A percentile compares a stretch with the other conserved stretches of the same genome.
These are phyloP conservation scores for Ptyas mucosa DNA, from an alignment of 2,113 vertebrate species.

Conservation along the genomic window DNA sequence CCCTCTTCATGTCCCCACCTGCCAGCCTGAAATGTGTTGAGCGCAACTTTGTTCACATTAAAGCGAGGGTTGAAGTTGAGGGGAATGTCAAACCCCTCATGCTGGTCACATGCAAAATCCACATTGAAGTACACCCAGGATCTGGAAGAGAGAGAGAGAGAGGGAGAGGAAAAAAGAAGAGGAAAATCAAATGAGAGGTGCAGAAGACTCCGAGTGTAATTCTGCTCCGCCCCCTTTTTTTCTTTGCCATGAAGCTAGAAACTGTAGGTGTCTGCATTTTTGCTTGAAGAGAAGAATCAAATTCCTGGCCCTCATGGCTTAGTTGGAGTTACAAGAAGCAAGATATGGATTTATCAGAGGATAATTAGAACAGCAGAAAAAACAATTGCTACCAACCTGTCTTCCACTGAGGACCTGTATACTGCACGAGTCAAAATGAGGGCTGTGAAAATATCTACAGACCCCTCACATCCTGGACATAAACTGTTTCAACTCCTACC, in stretches of 20 bases:
- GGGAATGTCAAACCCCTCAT: slow-evolving; percentile 67
- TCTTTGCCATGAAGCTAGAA: too few relatives aligned
- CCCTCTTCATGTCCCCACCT: slow-evolving; percentile 73
- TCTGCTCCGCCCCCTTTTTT: background rate
- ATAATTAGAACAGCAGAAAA: too few relatives aligned
- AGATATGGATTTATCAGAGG: background rate
- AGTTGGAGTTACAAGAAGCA: background rate
- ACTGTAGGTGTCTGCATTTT: too few relatives aligned
- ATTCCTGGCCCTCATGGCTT: background rate
- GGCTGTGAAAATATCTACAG: too few relatives aligned
- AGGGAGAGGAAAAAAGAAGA: background rate
- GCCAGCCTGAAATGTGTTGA: slow-evolving; percentile 68
- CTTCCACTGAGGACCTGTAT: too few relatives aligned
- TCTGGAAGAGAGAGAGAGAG: slow-evolving; percentile 37
- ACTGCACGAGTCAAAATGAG: too few relatives aligned
- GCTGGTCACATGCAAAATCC: slow-evolving; percentile 71
- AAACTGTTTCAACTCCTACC: too few relatives aligned
- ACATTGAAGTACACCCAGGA: slow-evolving; percentile 54
- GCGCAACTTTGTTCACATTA: slow-evolving; percentile 73
- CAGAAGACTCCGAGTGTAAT: background rate
- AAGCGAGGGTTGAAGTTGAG: slow-evolving; percentile 82
- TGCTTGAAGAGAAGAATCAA: background rate
- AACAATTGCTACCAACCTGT: too few relatives aligned
- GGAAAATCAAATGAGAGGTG: background rate
- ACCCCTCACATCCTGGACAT: too few relatives aligned